Evolutionary conservation across 1,140 invertebrate species (phyloP).

Genomic region (Aculops lycopersici): DNA sequence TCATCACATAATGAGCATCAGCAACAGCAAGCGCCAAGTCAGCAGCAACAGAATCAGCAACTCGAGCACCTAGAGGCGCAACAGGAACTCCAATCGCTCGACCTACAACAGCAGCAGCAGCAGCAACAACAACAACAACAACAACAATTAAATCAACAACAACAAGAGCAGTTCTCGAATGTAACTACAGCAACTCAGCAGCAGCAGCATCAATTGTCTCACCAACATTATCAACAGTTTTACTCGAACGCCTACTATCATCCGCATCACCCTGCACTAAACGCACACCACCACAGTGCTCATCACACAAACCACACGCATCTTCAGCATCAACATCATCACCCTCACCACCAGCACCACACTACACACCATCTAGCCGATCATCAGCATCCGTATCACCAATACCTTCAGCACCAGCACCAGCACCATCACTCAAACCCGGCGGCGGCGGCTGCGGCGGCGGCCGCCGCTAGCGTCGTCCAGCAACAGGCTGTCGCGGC

Average conservation of each 20-base stretch:
- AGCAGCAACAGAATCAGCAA: neutral
- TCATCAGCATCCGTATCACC: neutral
- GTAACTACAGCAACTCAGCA: neutral
- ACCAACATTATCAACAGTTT: too few relatives aligned
- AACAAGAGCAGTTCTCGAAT: neutral
- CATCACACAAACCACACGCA: too few relatives aligned
- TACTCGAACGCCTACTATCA: too few relatives aligned
- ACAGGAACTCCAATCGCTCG: neutral
- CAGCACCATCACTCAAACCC: constrained; percentile 1
- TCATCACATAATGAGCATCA: neutral
- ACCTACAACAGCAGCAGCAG: neutral
- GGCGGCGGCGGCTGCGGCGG: neutral
- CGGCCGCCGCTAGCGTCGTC: neutral
- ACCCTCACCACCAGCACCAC: constrained; percentile 1
- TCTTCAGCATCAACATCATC: constrained; percentile 1
- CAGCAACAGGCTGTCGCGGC: constrained; percentile 12
- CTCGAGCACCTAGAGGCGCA: neutral
- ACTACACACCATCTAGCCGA: neutral
- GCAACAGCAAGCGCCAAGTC: neutral
- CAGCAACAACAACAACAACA: neutral
- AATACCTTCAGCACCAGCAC: neutral
- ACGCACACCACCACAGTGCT: too few relatives aligned
- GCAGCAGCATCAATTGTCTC: neutral
- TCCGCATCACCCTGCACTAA: too few relatives aligned
- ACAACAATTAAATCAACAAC: neutral